phyloP scores from a whole-genome alignment of 2,113 vertebrate species.

The Apistogramma diplotaenia region DNA sequence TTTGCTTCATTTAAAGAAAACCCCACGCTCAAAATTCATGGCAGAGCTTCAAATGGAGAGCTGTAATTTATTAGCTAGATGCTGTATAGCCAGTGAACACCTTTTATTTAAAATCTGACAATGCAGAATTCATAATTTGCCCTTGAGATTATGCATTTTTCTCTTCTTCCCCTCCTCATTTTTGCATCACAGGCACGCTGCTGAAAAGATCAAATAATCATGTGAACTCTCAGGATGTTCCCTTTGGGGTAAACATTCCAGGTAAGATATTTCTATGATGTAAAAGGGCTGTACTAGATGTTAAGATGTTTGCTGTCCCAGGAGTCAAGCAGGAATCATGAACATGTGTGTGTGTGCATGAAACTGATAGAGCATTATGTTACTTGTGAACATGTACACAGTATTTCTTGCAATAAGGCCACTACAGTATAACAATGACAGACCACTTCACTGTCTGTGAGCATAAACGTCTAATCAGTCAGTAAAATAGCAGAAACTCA shows the following conservation, averaged over 20 bases:
- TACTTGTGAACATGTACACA: neutral
- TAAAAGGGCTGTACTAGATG: neutral
- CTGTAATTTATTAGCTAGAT: neutral
- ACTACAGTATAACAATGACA: too few relatives aligned
- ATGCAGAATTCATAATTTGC: neutral
- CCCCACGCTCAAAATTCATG: neutral
- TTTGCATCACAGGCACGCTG: neutral
- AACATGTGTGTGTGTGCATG: neutral
- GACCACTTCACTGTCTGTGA: too few relatives aligned
- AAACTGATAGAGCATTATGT: neutral
- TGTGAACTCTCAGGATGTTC: slow-evolving; percentile 13
- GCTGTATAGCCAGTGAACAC: neutral
- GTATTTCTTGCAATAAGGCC: too few relatives aligned
- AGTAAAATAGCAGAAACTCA: neutral
- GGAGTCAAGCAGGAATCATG: neutral
- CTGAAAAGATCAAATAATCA: slow-evolving; percentile 13
- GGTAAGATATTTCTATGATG: neutral
- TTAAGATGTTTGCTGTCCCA: neutral
- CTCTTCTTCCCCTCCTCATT: neutral
- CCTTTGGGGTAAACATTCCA: neutral
- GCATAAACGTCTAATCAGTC: neutral
- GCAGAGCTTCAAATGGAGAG: neutral
- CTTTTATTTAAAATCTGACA: neutral
- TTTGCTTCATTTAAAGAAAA: neutral
- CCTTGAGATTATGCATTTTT: neutral